Base-by-base conservation (phyloP, 2,113 vertebrate species). In the Amphiprion percula region DNA sequence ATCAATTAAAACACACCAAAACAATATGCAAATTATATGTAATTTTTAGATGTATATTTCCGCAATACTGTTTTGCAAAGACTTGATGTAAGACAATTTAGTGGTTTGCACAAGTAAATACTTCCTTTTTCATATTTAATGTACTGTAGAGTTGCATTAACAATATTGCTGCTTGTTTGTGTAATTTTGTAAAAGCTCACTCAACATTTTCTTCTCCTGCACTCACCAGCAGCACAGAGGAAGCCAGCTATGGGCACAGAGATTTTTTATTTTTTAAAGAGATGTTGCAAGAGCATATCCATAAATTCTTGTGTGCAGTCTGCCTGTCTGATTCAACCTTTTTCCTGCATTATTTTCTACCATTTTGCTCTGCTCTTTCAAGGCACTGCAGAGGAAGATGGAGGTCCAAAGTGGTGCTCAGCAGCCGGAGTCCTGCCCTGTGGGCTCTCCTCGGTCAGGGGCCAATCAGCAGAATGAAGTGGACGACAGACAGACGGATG, bases 381-480 rank as follows among this genome's bases (percentile, higher is more conserved):
- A 92, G 77, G 93, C 93, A 91, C 93, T 91, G 94, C 93, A 86
- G 92, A 92, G 94, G 94, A 95, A 95, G 95, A 96, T 96, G 96
- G 96, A 96, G 93, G 95, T 96, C 78, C 93, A 96, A 93, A 94
- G 95, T 94, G 94, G 95, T 86, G 90, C 93, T 91, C 95, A 94
- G 86, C 91, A 94, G 91, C 89, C 91, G 28, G 96, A 96, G 92
- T 92, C 94, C 92, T 93, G 88, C 93, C 94, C 96, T 94, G 91
- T 91, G 90, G 92, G 93, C 71, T 81, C 86, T 85, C 94, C 92
- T 92, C 94, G 86, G 88, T 92, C 94, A 75, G 95, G 93, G 88
- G 91, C 92, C 94, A 93, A 94, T 92, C 94, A 94, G 91, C 94
- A 92, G 90, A 92, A 87, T 72, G 93, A 87, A 89, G 79, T 83